These are phyloP conservation scores for Hirtodrosophila cameraria DNA, from an alignment of 2,888 invertebrate genomes.

Conservation along the genomic window DNA sequence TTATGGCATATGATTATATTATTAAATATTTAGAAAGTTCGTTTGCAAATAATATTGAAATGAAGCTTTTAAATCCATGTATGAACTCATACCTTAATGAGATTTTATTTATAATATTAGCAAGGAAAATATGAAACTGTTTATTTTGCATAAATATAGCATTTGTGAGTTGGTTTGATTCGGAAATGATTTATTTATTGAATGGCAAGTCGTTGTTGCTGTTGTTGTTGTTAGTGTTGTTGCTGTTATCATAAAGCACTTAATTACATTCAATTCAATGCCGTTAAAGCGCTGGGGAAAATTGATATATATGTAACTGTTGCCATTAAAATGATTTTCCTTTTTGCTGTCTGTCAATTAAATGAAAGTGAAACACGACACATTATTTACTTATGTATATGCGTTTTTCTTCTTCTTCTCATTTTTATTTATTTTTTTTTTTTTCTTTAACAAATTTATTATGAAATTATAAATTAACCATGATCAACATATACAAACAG, in stretches of 20 bases:
- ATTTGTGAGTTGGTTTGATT: neutral
- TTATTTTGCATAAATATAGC: constrained; percentile 2
- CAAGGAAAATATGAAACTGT: constrained; percentile 6
- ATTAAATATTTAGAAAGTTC: constrained; percentile 33
- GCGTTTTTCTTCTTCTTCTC: too few relatives aligned
- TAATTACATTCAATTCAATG: constrained; percentile 26
- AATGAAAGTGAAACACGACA: constrained; percentile 65
- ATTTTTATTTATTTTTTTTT: too few relatives aligned
- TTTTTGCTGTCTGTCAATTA: constrained; percentile 64
- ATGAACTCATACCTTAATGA: constrained; percentile 2
- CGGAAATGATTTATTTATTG: constrained; percentile 25
- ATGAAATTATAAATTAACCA: constrained; percentile 45
- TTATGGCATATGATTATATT: neutral
- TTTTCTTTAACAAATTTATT: constrained; percentile 24
- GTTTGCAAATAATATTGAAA: constrained; percentile 9
- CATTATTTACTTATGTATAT: constrained; percentile 8
- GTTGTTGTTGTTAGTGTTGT: too few relatives aligned
- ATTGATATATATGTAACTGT: constrained; percentile 33
- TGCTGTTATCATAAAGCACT: neutral
- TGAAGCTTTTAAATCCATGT: constrained; percentile 12
- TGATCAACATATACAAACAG: neutral
- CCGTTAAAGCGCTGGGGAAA: constrained; percentile 37
- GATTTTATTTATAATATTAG: constrained; percentile 3
- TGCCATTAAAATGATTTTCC: constrained; percentile 53
- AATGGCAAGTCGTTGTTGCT: constrained; percentile 10